These are phyloP conservation scores for Papilio aristodemus DNA, from an alignment of 1,140 invertebrate species.

Conservation along the genomic window DNA sequence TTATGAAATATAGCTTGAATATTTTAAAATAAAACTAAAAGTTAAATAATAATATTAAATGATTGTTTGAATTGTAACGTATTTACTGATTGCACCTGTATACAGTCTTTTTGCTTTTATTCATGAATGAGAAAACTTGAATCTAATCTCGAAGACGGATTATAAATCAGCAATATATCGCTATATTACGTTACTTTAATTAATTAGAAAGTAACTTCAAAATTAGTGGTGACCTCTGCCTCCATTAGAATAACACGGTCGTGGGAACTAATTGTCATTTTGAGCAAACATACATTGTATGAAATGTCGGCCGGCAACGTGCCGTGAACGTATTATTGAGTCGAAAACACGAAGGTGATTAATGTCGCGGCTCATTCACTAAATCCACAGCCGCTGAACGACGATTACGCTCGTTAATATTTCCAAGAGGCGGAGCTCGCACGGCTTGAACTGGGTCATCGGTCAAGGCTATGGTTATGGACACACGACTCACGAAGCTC, in stretches of 20 bases:
- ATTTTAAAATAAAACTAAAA: too few relatives aligned
- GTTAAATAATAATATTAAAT: too few relatives aligned
- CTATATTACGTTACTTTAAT: not conserved
- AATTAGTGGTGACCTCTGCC: not conserved
- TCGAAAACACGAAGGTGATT: slow-evolving; percentile 2
- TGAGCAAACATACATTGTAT: slow-evolving; percentile 12
- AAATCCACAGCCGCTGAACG: slow-evolving; percentile 28
- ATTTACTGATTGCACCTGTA: too few relatives aligned
- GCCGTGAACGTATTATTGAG: slow-evolving; percentile 3
- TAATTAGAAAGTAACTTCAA: slow-evolving; percentile 2
- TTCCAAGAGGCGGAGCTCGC: slow-evolving; percentile 31
- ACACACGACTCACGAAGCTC: slow-evolving; percentile 1
- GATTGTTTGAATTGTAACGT: too few relatives aligned
- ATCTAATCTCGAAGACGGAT: not conserved
- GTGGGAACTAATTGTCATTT: slow-evolving; percentile 16
- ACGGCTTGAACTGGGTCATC: slow-evolving; percentile 15
- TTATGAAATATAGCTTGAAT: too few relatives aligned
- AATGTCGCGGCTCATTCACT: slow-evolving; percentile 33
- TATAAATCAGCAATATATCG: not conserved
- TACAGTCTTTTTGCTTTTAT: too few relatives aligned
- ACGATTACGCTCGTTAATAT: slow-evolving; percentile 43
- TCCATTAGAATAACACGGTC: slow-evolving; percentile 5
- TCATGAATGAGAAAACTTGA: too few relatives aligned
- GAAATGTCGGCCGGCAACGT: slow-evolving; percentile 4
- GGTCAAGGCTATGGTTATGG: slow-evolving; percentile 17